A percentile compares a stretch with the other conserved stretches of the same genome.
Conservation (phyloP, 1,140 invertebrate species). For the Agraylea sexmaculata region DNA sequence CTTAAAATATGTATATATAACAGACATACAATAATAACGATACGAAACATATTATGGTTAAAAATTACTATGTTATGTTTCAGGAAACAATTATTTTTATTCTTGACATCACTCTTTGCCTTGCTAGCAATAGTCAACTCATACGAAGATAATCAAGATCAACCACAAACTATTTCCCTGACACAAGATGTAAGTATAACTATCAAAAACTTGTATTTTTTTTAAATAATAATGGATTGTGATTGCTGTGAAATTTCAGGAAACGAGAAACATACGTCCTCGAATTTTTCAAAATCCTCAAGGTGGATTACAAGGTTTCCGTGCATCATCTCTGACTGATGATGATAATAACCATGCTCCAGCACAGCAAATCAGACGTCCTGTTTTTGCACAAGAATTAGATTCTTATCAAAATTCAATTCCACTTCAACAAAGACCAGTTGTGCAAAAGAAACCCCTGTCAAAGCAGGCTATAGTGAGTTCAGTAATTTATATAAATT, state of each 20-base stretch:
- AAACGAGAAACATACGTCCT: constrained; percentile 15
- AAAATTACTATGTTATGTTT: too few relatives aligned
- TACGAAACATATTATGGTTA: too few relatives aligned
- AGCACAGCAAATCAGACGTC: constrained; percentile 14
- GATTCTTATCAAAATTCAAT: constrained; percentile 14
- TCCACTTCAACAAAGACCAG: constrained; percentile 9
- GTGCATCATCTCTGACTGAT: not conserved
- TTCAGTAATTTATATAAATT: not conserved
- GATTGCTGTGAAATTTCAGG: constrained; percentile 5
- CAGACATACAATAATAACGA: too few relatives aligned
- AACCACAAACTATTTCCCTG: too few relatives aligned
- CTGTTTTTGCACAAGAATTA: constrained; percentile 8
- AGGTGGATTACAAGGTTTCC: not conserved
- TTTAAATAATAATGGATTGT: too few relatives aligned
- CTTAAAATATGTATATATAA: too few relatives aligned
- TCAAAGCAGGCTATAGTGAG: constrained; percentile 6
- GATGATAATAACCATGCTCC: constrained; percentile 11
- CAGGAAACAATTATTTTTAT: too few relatives aligned
- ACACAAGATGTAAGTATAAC: too few relatives aligned
- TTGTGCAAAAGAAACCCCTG: constrained; percentile 7
- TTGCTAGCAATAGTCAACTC: too few relatives aligned
- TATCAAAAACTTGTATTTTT: too few relatives aligned
- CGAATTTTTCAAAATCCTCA: constrained; percentile 15
- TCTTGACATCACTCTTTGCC: too few relatives aligned
- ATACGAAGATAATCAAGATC: too few relatives aligned